phyloP scores from a whole-genome alignment of 2,888 invertebrate genomes.

The Argyresthia albistria region DNA sequence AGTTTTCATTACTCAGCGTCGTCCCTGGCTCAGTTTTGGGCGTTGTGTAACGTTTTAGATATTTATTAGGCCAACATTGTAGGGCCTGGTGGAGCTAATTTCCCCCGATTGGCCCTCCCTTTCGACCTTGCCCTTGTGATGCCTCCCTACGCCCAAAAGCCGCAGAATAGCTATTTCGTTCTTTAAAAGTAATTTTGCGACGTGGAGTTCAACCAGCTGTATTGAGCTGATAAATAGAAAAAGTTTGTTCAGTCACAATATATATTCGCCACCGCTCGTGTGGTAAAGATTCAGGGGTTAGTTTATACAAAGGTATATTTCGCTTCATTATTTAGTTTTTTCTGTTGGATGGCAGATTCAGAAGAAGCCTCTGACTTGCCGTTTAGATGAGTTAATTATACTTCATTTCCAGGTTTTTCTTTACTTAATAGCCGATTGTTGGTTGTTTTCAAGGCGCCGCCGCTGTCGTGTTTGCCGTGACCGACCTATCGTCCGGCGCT shows the following conservation, averaged over 20 bases:
- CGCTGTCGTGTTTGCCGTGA: constrained; percentile 47
- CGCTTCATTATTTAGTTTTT: too few species aligned
- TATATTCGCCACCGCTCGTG: too few species aligned
- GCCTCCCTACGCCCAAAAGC: not conserved
- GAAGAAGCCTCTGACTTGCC: too few species aligned
- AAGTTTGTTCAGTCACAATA: too few species aligned
- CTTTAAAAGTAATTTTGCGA: not conserved
- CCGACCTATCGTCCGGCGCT: constrained; percentile 45
- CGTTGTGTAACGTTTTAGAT: constrained; percentile 18
- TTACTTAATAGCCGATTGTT: constrained; percentile 5
- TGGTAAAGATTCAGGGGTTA: too few species aligned
- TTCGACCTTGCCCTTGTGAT: constrained; percentile 4
- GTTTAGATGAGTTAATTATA: not conserved
- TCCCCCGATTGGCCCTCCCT: constrained; percentile 2
- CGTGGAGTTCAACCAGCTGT: too few species aligned
- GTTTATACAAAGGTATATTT: too few species aligned
- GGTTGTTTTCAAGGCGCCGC: constrained; percentile 28
- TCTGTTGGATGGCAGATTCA: too few species aligned
- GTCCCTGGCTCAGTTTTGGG: constrained; percentile 1
- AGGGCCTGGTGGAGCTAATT: not conserved
- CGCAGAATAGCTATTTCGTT: not conserved
- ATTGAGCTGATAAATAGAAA: too few species aligned
- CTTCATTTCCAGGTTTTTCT: constrained; percentile 4
- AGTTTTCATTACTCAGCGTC: constrained; percentile 8
- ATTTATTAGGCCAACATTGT: constrained; percentile 11